Base-by-base conservation (phyloP, 2,797 vertebrate genomes). In the Champsocephalus esox region DNA sequence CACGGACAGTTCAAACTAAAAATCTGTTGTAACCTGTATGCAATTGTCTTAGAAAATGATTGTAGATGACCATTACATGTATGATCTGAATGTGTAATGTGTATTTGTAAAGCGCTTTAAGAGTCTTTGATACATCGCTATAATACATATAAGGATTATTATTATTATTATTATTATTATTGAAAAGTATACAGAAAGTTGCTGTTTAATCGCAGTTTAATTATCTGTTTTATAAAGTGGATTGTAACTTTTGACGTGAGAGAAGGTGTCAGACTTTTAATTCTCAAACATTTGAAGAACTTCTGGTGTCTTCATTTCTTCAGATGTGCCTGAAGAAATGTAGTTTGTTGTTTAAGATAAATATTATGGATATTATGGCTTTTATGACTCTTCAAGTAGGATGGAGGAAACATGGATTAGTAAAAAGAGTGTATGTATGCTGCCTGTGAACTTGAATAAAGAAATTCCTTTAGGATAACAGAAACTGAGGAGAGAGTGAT, bases 371-470 rank as follows among this genome's bases (percentile, higher is more conserved):
- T 7, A 21, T 44, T 19, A 66, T 0, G 45, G 38, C 16, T 12
- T 50, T 60, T 12, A 14, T 72, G 68, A 61, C 17, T 58, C 13
- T 54, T 2, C 44, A 52, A 52, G 51, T 46, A 32, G 41, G 60
- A 48, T 63, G 38, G 16, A 49, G 16, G 13, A 51, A 32, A 38
- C n/a, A 14, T 51, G 63, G 51, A 66, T 61, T 19, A 43, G 56
- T 49, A 56, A 78, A 61, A 56, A 54, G 12, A 56, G n/a, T 45
- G 17, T 24, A 9, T 45, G 13, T 24, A 9, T 24, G 57, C 57
- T 24, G 32, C 71, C 64, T 76, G 51, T 28, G 16, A 69, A 54
- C 28, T 65, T 19, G 13, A 13, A 65, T 41, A 32, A 50, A 76
- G 43, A 66, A 24, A 64, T 46, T 50, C 2, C 63, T 58, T 52